These are phyloP conservation scores for Archips xylosteana DNA, from an alignment of 2,888 invertebrate species.

Conservation along the genomic window DNA sequence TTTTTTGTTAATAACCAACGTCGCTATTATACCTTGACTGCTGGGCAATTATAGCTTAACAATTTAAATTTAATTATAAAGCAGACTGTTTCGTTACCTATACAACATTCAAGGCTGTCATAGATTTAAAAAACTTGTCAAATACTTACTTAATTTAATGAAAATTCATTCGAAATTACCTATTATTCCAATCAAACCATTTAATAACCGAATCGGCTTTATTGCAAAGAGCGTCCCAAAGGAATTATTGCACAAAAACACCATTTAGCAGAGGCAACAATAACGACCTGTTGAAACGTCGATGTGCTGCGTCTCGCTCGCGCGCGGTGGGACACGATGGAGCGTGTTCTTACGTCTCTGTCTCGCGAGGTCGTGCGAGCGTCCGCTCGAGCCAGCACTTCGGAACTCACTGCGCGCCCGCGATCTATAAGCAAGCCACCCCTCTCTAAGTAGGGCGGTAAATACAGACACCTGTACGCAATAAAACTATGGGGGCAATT, in stretches of 20 bases:
- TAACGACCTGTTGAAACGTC: constrained; percentile 83
- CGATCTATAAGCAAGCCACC: constrained; percentile 78
- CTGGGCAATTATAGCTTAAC: background rate
- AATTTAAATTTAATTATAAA: background rate
- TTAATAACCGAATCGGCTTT: constrained; percentile 1
- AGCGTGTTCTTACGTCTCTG: constrained; percentile 66
- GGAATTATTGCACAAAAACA: constrained; percentile 77
- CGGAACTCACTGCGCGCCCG: constrained; percentile 72
- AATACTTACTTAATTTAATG: background rate
- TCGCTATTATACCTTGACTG: background rate
- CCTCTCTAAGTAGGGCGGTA: constrained; percentile 76
- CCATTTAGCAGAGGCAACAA: constrained; percentile 79
- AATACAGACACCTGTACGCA: constrained; percentile 77
- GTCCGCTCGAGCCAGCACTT: constrained; percentile 76
- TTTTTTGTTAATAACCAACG: background rate
- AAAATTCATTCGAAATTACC: background rate
- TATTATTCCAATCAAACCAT: constrained; percentile 3
- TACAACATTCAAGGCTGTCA: background rate
- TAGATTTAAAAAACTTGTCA: background rate
- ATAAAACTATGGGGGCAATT: constrained; percentile 39
- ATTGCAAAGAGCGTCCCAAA: constrained; percentile 53
- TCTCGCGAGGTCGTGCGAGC: constrained; percentile 58
- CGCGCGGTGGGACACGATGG: constrained; percentile 46
- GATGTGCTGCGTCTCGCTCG: constrained; percentile 69
- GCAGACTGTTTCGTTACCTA: background rate